Conservation (phyloP, 2,113 vertebrate species). For the Forbesichthys papilliferus region DNA sequence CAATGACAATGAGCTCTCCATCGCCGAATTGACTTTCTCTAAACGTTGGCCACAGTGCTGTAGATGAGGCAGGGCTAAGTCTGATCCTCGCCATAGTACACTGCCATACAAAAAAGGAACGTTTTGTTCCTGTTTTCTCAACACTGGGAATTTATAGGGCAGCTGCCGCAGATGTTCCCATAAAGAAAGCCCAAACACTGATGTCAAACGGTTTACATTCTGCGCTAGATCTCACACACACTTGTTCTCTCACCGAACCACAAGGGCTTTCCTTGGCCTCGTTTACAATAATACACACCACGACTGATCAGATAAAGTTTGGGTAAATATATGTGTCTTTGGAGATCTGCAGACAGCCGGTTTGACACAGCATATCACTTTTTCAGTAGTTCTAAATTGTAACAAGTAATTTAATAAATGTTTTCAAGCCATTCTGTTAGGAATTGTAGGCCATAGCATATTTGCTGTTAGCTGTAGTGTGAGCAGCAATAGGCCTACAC, state of each 20-base stretch:
- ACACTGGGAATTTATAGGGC: constrained; percentile 76
- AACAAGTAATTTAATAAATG: constrained; percentile 5
- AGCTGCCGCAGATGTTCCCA: constrained; percentile 79
- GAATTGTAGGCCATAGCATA: too few relatives aligned
- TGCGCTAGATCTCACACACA: constrained; percentile 63
- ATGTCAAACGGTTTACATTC: constrained; percentile 78
- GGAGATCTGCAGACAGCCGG: constrained; percentile 16
- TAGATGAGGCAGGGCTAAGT: constrained; percentile 63
- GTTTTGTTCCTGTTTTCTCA: constrained; percentile 77
- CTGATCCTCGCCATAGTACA: constrained; percentile 67
- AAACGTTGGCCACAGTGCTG: constrained; percentile 45
- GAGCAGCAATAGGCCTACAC: too few relatives aligned
- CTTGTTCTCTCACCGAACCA: constrained; percentile 65
- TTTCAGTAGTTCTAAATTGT: constrained; percentile 7
- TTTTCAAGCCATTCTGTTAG: too few relatives aligned
- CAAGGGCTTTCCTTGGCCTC: constrained; percentile 38
- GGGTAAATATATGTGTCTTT: constrained; percentile 44
- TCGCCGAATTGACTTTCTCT: constrained; percentile 65
- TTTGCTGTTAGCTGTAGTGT: too few relatives aligned
- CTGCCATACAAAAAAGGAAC: constrained; percentile 76
- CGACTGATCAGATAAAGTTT: constrained; percentile 27
- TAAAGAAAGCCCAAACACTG: constrained; percentile 77
- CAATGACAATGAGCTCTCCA: constrained; percentile 41
- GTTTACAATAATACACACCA: constrained; percentile 46
- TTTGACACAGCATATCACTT: constrained; percentile 34